These are phyloP conservation scores for Drosophila sulfurigaster DNA, from an alignment of 1,140 invertebrate species.

Conservation along the genomic window DNA sequence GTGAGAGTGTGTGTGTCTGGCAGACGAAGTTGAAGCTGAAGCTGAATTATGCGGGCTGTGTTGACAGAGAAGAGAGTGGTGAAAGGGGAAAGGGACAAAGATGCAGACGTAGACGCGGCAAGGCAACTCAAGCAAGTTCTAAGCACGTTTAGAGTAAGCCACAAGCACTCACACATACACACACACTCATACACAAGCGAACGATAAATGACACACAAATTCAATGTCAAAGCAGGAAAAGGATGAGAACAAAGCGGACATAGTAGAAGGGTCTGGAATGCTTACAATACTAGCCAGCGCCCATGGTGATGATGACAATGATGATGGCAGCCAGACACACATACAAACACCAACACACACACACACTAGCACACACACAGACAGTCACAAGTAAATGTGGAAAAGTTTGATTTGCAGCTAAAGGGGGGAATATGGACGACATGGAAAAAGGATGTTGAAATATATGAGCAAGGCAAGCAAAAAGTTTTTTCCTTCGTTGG, in stretches of 20 bases:
- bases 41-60: slow-evolving; percentile 59
- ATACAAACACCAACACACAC: slow-evolving; percentile 13
- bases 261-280: slow-evolving; percentile 24
- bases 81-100: background rate
- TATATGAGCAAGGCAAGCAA: slow-evolving; percentile 53
- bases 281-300: slow-evolving; percentile 31
- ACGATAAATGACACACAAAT: slow-evolving; percentile 61
- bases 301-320: slow-evolving; percentile 59
- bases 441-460: slow-evolving; percentile 61
- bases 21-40: slow-evolving; percentile 42
- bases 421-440: slow-evolving; percentile 47
- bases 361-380: background rate
- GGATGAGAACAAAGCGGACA: background rate
- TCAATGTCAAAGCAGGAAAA: slow-evolving; percentile 58
- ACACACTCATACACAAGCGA: slow-evolving; percentile 24
- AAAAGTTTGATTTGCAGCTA: slow-evolving; percentile 63
- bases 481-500: slow-evolving; percentile 31
- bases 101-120: background rate
- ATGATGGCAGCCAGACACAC: slow-evolving; percentile 49
- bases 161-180: slow-evolving; percentile 32
- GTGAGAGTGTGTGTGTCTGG: slow-evolving; percentile 21
- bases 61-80: slow-evolving; percentile 19
- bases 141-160: slow-evolving; percentile 44
- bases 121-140: slow-evolving; percentile 26
- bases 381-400: slow-evolving; percentile 40